Conservation (phyloP, 2,888 invertebrate species). For the Nymphalis c-album region DNA sequence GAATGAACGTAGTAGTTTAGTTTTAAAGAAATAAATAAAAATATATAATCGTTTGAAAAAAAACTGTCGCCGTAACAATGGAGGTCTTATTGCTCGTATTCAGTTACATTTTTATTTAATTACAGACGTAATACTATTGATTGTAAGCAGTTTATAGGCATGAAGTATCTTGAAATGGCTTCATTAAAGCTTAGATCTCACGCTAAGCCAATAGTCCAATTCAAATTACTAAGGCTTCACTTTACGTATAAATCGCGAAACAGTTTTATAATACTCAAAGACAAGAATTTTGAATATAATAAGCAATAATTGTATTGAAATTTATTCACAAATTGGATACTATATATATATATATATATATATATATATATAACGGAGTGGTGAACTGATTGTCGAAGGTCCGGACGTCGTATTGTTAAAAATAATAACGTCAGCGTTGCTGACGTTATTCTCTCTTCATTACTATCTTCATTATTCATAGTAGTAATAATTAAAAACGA, state of each 20-base stretch:
- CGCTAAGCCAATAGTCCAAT: conserved; percentile 35
- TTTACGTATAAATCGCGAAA: conserved; percentile 8
- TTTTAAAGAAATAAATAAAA: too few species aligned
- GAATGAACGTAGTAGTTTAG: too few species aligned
- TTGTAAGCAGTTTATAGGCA: conserved; percentile 25
- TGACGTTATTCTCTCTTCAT: too few species aligned
- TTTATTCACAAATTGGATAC: neutral
- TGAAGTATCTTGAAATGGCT: conserved; percentile 36
- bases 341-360: too few species aligned
- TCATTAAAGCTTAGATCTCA: conserved; percentile 38
- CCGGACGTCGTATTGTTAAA: too few species aligned
- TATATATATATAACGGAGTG: too few species aligned
- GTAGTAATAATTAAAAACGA: too few species aligned
- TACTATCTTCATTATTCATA: too few species aligned
- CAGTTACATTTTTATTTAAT: conserved; percentile 7
- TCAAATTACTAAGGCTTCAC: conserved; percentile 34
- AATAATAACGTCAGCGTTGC: too few species aligned
- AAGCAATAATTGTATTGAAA: neutral
- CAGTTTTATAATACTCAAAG: neutral
- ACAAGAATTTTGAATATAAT: too few species aligned
- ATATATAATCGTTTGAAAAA: neutral
- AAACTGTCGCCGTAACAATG: neutral
- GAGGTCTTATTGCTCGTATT: neutral
- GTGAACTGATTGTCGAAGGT: too few species aligned
- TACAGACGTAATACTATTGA: conserved; percentile 28